phyloP scores from a whole-genome alignment of 2,113 vertebrate species.

The Melanocharis versteri region DNA sequence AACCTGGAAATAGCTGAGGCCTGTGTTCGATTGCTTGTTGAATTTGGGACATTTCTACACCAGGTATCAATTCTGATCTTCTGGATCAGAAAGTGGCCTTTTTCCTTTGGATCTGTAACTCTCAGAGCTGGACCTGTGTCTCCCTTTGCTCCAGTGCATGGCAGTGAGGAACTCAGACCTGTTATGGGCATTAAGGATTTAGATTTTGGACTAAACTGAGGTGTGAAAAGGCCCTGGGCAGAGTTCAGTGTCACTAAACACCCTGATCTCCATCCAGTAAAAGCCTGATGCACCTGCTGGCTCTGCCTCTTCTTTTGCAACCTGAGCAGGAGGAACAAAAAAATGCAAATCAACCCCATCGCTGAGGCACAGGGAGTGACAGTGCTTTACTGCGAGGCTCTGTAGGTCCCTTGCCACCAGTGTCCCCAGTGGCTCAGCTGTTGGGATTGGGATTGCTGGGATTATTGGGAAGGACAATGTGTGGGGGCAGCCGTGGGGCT shows the following conservation, averaged over 20 bases:
- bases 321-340: background rate
- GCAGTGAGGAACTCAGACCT: fast-evolving
- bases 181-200: background rate
- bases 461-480: background rate
- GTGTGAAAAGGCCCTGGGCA: background rate
- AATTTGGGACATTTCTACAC: background rate
- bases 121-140: fast-evolving
- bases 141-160: background rate
- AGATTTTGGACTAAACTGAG: background rate
- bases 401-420: background rate
- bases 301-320: background rate
- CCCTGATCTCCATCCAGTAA: fast-evolving
- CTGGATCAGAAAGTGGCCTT: too few relatives aligned
- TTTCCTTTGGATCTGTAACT: background rate
- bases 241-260: background rate
- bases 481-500: background rate
- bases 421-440: background rate
- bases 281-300: background rate
- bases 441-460: background rate
- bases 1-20: background rate
- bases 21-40: background rate
- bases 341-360: background rate
- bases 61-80: background rate
- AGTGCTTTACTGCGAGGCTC: background rate
- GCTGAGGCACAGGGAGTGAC: background rate